These are phyloP conservation scores for Intellagama lesueurii DNA, from an alignment of 2,797 vertebrate genomes.

Conservation along the genomic window DNA sequence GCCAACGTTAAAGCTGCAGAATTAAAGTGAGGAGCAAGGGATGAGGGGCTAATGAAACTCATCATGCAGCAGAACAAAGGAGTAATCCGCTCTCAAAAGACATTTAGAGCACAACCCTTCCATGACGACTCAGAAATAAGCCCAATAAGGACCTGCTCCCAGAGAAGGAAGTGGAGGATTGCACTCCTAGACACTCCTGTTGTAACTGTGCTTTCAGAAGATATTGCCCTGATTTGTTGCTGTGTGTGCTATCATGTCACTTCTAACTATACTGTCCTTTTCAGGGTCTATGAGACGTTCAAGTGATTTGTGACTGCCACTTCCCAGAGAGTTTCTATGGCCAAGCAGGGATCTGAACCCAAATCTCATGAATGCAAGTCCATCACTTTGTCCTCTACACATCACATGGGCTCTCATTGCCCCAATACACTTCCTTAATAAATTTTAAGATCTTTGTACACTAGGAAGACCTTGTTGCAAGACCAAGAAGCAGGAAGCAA, in stretches of 20 bases:
- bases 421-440: not conserved
- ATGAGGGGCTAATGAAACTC: not conserved
- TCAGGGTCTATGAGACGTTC: too few relatives aligned
- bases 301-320: too few relatives aligned
- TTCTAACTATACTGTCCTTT: too few relatives aligned
- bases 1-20: not conserved
- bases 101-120: not conserved
- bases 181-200: not conserved
- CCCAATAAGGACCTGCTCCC: not conserved
- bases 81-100: not conserved
- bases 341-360: too few relatives aligned
- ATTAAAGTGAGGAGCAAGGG: not conserved
- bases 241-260: too few relatives aligned
- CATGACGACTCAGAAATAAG: not conserved
- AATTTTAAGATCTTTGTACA: not conserved
- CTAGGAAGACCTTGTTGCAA: not conserved
- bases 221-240: too few relatives aligned
- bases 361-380: too few relatives aligned
- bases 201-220: not conserved
- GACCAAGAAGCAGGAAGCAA: not conserved
- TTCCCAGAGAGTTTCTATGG: too few relatives aligned
- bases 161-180: not conserved
- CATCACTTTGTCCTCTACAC: too few relatives aligned
- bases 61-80: not conserved
- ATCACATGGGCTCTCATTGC: too few relatives aligned